Conservation (phyloP, 1,140 invertebrate species). For the Sitobion miscanthi region DNA sequence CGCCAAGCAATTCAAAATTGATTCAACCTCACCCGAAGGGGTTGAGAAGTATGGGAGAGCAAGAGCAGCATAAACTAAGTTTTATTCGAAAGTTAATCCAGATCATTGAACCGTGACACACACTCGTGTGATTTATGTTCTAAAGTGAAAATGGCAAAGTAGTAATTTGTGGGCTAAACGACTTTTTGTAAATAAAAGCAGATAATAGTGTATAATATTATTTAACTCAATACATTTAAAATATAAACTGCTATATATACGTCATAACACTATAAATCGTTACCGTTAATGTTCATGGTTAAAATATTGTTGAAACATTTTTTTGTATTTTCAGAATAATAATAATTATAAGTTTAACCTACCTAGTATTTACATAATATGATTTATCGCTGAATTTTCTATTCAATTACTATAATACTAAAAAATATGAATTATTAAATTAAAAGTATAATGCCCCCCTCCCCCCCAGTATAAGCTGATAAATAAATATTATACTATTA, state of each 20-base stretch:
- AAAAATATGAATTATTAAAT: not conserved
- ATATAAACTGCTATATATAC: not conserved
- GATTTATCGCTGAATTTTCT: not conserved
- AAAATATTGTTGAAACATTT: not conserved
- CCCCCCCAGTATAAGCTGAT: not conserved
- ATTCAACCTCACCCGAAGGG: not conserved
- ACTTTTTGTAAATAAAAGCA: slow-evolving; percentile 21
- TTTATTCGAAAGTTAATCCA: slow-evolving; percentile 47
- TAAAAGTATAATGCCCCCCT: not conserved
- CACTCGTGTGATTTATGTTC: slow-evolving; percentile 38
- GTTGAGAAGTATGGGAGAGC: not conserved
- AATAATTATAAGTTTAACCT: not conserved
- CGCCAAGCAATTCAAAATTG: slow-evolving; percentile 42
- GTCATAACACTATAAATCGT: not conserved
- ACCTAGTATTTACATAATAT: not conserved
- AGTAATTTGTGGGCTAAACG: slow-evolving; percentile 40
- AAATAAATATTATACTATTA: not conserved
- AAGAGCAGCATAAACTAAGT: not conserved
- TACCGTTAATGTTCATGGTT: not conserved
- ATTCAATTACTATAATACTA: not conserved
- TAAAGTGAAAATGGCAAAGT: slow-evolving; percentile 33
- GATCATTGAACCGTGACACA: slow-evolving; percentile 43
- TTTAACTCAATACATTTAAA: not conserved
- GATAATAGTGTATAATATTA: slow-evolving; percentile 21
- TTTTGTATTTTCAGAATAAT: not conserved